phyloP scores from a whole-genome alignment of 2,113 vertebrate species.

The Xenus cinereus region DNA sequence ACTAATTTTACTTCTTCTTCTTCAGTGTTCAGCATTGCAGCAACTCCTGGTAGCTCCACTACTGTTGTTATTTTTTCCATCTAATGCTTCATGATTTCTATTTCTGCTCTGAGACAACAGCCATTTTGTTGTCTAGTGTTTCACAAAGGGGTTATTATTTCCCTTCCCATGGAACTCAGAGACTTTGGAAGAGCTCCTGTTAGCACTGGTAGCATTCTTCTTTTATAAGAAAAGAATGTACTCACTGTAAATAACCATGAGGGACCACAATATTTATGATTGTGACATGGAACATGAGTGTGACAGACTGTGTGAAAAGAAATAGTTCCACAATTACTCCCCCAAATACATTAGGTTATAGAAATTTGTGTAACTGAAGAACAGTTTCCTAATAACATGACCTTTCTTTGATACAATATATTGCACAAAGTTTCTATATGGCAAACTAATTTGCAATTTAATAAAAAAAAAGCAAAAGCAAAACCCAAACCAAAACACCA shows the following conservation, averaged over 20 bases:
- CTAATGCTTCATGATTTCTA: slow-evolving; percentile 13
- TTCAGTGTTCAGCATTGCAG: neutral
- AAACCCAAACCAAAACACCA: neutral
- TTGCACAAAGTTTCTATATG: neutral
- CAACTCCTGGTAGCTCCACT: neutral
- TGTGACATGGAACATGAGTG: neutral
- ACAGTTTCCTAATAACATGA: neutral
- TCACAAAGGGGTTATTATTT: slow-evolving; percentile 58
- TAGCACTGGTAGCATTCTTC: neutral
- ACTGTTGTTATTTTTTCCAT: neutral
- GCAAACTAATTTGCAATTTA: neutral
- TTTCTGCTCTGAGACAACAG: slow-evolving; percentile 29
- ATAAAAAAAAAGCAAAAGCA: neutral
- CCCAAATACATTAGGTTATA: neutral
- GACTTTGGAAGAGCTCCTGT: slow-evolving; percentile 24
- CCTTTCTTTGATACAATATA: neutral
- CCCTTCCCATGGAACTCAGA: neutral
- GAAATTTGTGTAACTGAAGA: neutral
- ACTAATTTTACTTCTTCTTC: neutral
- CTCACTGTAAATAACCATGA: neutral
- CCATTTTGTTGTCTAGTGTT: slow-evolving; percentile 49
- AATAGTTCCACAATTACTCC: neutral
- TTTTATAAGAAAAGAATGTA: slow-evolving; percentile 1
- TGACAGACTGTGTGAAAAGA: neutral
- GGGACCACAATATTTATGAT: neutral